Conservation (phyloP, 1,140 invertebrate species). For the Medauroidea extradentata region DNA sequence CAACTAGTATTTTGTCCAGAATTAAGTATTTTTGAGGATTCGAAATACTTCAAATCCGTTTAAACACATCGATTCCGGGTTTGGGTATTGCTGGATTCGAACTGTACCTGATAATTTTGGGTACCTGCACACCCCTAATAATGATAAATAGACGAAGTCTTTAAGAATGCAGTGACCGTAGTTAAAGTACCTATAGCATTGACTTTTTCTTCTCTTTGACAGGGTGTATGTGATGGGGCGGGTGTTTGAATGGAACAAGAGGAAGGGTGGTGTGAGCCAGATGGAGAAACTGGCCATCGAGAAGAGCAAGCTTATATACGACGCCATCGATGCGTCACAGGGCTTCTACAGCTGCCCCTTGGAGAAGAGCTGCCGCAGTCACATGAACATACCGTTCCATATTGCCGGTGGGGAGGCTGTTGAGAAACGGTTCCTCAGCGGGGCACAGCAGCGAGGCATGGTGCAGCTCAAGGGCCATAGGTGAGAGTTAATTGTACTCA, state of each 20-base stretch:
- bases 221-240: constrained; percentile 90
- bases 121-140: too few relatives aligned
- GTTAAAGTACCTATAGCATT: too few relatives aligned
- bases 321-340: constrained; percentile 77
- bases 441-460: constrained; percentile 71
- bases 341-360: constrained; percentile 85
- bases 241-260: constrained; percentile 90
- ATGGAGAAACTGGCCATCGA: constrained; percentile 67
- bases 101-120: too few relatives aligned
- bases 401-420: constrained; percentile 65
- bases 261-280: constrained; percentile 74
- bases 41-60: too few relatives aligned
- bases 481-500: constrained; percentile 41
- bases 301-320: constrained; percentile 81
- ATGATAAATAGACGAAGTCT: too few relatives aligned
- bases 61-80: too few relatives aligned
- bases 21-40: too few relatives aligned
- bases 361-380: constrained; percentile 56
- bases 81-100: too few relatives aligned
- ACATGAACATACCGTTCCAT: constrained; percentile 92
- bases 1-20: too few relatives aligned
- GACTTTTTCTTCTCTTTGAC: too few relatives aligned
- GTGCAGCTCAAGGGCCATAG: constrained; percentile 94
- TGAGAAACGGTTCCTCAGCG: constrained; percentile 82
- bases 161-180: too few relatives aligned